These are phyloP conservation scores for Elaeidobius kamerunicus DNA, from an alignment of 2,888 invertebrate species.

Conservation along the genomic window DNA sequence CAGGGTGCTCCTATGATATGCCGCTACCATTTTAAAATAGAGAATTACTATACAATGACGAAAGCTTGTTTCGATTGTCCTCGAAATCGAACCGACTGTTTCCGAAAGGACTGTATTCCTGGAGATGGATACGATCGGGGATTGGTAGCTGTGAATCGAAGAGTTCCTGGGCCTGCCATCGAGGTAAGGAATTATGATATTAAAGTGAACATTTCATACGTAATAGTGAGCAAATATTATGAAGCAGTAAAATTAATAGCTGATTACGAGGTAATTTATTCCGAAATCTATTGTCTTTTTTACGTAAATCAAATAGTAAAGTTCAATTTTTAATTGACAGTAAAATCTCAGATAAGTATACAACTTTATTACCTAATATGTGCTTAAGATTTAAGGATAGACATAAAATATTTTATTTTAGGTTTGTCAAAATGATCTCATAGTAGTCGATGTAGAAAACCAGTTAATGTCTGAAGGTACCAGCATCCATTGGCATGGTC, in stretches of 20 bases:
- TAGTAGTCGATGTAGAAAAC: conserved; percentile 82
- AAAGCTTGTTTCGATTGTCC: conserved; percentile 88
- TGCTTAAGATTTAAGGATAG: background rate
- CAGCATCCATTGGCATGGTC: conserved; percentile 90
- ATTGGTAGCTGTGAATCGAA: conserved; percentile 76
- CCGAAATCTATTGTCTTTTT: too few species aligned
- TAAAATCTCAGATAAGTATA: too few species aligned
- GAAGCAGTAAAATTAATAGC: too few species aligned
- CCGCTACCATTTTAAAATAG: conserved; percentile 69
- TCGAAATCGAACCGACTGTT: conserved; percentile 69
- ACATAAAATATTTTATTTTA: conserved; percentile 40
- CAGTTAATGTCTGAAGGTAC: conserved; percentile 75
- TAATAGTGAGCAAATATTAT: too few species aligned
- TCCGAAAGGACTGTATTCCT: conserved; percentile 74
- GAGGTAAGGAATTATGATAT: too few species aligned
- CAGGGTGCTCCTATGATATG: conserved; percentile 65
- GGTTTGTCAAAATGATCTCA: conserved; percentile 83
- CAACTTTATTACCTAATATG: background rate
- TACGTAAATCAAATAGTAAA: too few species aligned
- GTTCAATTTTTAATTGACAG: too few species aligned
- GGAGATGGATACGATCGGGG: conserved; percentile 78
- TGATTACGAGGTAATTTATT: too few species aligned
- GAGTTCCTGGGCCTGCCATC: conserved; percentile 82
- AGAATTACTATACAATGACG: conserved; percentile 82
- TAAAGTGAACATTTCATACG: too few species aligned